Percentiles rank a stretch among this genome's conserved stretches.
These are phyloP conservation scores for Incurvaria masculella DNA, from an alignment of 2,888 invertebrate genomes.

Conservation along the genomic window DNA sequence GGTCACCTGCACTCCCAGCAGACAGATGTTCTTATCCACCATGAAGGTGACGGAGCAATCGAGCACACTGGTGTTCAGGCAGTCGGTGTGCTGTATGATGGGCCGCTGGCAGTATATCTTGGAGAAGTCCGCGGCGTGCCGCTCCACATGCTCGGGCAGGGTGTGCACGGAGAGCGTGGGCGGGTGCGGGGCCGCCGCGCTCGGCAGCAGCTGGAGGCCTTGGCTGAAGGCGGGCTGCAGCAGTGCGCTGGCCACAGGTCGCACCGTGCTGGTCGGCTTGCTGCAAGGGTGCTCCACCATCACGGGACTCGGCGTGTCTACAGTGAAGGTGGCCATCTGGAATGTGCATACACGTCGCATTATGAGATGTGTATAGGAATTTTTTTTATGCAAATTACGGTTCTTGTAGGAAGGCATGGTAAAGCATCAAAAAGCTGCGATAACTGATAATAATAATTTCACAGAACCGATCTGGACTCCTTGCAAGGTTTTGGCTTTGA, in stretches of 20 bases:
- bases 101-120: slow-evolving; percentile 70
- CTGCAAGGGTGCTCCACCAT: slow-evolving; percentile 37
- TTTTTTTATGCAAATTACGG: too few species aligned
- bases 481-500: too few species aligned
- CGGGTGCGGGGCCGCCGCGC: slow-evolving; percentile 17
- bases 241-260: slow-evolving; percentile 16
- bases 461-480: too few species aligned
- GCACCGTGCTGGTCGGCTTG: slow-evolving; percentile 14
- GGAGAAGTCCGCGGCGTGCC: slow-evolving; percentile 34
- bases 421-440: too few species aligned
- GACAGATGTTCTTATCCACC: slow-evolving; percentile 76
- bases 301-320: slow-evolving; percentile 42
- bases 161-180: slow-evolving; percentile 9
- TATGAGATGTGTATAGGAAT: too few species aligned
- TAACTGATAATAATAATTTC: too few species aligned
- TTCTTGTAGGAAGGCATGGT: too few species aligned
- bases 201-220: slow-evolving; percentile 2
- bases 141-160: slow-evolving; percentile 24
- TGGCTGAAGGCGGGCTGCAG: slow-evolving; percentile 26
- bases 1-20: slow-evolving; percentile 65
- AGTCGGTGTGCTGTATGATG: slow-evolving; percentile 65
- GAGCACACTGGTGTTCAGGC: slow-evolving; percentile 70
- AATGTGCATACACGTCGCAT: not conserved
- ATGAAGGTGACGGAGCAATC: slow-evolving; percentile 78
- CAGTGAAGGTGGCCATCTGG: slow-evolving; percentile 43